phyloP scores from a whole-genome alignment of 2,113 vertebrate genomes.

The Ciconia maguari region DNA sequence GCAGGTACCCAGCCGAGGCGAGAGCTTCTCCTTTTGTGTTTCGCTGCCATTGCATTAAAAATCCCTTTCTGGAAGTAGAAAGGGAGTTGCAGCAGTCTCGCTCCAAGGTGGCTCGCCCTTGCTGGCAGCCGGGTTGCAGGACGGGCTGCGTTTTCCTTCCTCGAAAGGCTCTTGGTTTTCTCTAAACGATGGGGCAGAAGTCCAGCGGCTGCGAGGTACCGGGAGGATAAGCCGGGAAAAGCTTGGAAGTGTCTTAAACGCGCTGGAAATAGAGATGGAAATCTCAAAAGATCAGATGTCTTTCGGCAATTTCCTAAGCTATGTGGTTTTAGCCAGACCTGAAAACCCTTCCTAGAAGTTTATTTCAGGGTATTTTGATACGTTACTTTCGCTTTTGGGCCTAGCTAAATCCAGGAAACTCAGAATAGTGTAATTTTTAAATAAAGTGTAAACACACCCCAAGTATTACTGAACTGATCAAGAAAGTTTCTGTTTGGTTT shows the following conservation, averaged over 20 bases:
- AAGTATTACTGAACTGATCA: neutral
- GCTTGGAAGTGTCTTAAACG: neutral
- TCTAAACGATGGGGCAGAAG: neutral
- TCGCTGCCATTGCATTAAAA: neutral
- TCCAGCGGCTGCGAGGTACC: constrained; percentile 6
- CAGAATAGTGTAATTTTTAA: constrained; percentile 7
- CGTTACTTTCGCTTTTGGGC: constrained; percentile 46
- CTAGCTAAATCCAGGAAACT: constrained; percentile 43
- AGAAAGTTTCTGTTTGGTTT: constrained; percentile 9
- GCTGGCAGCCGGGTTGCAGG: neutral
- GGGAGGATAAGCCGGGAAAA: neutral
- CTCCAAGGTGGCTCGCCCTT: neutral
- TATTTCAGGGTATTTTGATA: constrained; percentile 33
- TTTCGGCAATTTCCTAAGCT: constrained; percentile 29
- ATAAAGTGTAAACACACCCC: neutral
- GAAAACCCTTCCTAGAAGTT: constrained; percentile 38
- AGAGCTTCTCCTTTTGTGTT: neutral
- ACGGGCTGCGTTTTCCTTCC: neutral
- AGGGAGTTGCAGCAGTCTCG: neutral
- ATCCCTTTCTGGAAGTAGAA: neutral
- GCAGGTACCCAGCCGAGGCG: neutral
- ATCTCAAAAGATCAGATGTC: constrained; percentile 33
- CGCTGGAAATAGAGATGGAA: constrained; percentile 56
- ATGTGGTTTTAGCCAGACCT: constrained; percentile 17
- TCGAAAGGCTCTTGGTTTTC: neutral